Evolutionary conservation across 30 jellyfish, hydroid and myxozoan species (phyloP), one percentile per base, ranked within the genome.

Genomic region (Turritopsis dohrnii): DNA sequence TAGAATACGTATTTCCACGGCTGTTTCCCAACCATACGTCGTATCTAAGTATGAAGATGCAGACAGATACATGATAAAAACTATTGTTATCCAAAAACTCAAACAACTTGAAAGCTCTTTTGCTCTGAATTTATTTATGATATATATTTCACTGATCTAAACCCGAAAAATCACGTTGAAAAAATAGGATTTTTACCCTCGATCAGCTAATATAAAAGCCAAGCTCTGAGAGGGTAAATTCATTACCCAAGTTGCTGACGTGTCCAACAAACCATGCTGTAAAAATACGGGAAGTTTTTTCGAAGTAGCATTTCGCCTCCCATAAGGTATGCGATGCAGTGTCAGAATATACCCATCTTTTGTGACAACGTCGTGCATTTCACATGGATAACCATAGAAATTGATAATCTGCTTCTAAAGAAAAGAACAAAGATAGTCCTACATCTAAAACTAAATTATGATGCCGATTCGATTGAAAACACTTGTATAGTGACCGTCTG

Each of bases 171-270:
- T n/a, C 13, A 41, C 60, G 60, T 41, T 41, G 60, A 13, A 5
- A 41, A 41, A 41, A 41, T 41, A 13, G 60, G 9, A 13, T 25
- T 8, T 96, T 25, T 88, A 93, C 84, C 98, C 98, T 7, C 71
- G 86, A 76, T 92, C 98, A 22, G 98, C 96, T 5, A 92, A 83
- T 66, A 92, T 88, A 81, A 87, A 92, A 79, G 93, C 98, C 74
- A 92, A 87, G 87, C 98, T 92, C 79, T 88, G 87, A 1, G 86
- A 81, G 0, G 98, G 98, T 5, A 83, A 83, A 69, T 92, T 92
- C 96, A 88, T 84, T n/a, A 88, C 90, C 79, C 31, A 91, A 54
- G 92, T 90, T 1, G 97, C 96, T 71, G 94, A 82, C 1, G 97
- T 86, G 1, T 93, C 93, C 23, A 91, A 89, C 25, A 91, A 87